Percentiles rank a stretch among this genome's conserved stretches.
These are phyloP conservation scores for Sibirionetta formosa DNA, from an alignment of 2,797 vertebrate genomes.

Conservation along the genomic window DNA sequence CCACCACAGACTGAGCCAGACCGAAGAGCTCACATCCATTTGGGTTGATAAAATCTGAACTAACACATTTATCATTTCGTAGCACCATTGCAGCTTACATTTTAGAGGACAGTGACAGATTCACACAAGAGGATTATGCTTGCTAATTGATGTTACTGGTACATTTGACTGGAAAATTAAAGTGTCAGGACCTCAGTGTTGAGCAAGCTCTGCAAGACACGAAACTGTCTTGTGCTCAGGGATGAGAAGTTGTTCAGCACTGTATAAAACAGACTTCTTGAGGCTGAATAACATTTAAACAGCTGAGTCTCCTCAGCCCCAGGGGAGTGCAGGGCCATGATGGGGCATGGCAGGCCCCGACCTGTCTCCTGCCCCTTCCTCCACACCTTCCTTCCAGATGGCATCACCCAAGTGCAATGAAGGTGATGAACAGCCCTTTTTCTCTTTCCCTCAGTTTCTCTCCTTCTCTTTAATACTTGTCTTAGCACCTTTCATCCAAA, in stretches of 20 bases:
- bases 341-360: neutral
- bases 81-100: fast-evolving
- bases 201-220: neutral
- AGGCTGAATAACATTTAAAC: neutral
- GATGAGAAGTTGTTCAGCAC: neutral
- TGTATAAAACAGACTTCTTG: neutral
- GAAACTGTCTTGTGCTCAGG: neutral
- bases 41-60: neutral
- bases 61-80: neutral
- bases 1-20: neutral
- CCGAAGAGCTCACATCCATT: neutral
- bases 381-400: neutral
- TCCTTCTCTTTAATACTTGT: neutral
- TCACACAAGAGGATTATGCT: conserved; percentile 10
- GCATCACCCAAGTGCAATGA: neutral
- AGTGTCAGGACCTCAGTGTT: neutral
- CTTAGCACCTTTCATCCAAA: conserved; percentile 24
- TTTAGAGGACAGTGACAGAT: neutral
- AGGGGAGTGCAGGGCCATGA: fast-evolving
- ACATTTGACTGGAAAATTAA: conserved; percentile 11
- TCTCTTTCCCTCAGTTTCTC: too few relatives aligned
- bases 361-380: neutral
- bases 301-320: fast-evolving
- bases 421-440: neutral
- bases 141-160: conserved; percentile 23